phyloP scores from a whole-genome alignment of 2,888 invertebrate species.

The Isoperla grammatica region DNA sequence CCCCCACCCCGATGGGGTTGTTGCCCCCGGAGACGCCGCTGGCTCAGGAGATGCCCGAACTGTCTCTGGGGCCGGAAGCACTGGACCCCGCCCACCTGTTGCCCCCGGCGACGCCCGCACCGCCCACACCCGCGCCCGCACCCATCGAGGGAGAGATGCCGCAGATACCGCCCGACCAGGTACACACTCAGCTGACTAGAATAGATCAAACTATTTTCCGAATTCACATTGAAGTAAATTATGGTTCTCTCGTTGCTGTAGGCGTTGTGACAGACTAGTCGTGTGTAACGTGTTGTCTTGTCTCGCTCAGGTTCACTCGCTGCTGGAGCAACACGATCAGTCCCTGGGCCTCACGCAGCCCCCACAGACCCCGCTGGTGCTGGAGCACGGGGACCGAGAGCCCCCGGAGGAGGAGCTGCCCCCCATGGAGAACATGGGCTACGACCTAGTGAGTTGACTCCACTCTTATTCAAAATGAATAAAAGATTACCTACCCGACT shows the following conservation, averaged over 20 bases:
- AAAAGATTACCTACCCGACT: not conserved
- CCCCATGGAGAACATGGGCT: slow-evolving; percentile 58
- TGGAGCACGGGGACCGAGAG: not conserved
- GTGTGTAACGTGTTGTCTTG: too few species aligned
- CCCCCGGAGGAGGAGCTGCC: slow-evolving; percentile 37
- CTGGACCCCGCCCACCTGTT: slow-evolving; percentile 6
- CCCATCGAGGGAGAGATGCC: slow-evolving; percentile 53
- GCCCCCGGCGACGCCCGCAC: slow-evolving; percentile 16
- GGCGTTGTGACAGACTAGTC: too few species aligned
- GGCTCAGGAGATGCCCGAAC: slow-evolving; percentile 33
- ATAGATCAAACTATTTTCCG: not conserved
- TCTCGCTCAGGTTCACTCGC: slow-evolving; percentile 31
- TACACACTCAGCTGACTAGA: slow-evolving; percentile 30
- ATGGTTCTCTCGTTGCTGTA: not conserved
- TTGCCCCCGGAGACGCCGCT: slow-evolving; percentile 41
- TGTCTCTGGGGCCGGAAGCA: not conserved
- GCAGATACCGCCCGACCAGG: slow-evolving; percentile 58
- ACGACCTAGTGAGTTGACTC: slow-evolving; percentile 47
- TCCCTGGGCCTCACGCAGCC: slow-evolving; percentile 32
- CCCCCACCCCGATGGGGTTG: slow-evolving; percentile 32
- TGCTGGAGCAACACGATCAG: slow-evolving; percentile 35
- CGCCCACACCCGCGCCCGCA: slow-evolving; percentile 41
- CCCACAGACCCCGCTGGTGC: slow-evolving; percentile 12
- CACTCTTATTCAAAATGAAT: not conserved
- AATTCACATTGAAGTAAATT: not conserved